Evolutionary conservation across 2,113 vertebrate species (phyloP).

Genomic region (Suricata suricatta): DNA sequence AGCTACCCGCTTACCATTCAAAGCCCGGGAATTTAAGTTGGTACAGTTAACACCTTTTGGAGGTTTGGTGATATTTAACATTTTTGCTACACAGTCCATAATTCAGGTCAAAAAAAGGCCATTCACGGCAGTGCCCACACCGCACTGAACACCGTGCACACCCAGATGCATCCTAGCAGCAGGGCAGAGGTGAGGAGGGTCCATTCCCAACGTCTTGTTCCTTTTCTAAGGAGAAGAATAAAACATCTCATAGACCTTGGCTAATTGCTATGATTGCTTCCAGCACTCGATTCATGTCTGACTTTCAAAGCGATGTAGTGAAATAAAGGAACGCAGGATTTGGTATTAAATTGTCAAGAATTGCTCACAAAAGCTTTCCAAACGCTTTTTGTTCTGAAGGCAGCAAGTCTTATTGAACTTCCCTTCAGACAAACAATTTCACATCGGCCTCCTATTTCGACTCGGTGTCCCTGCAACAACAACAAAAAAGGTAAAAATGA

Average conservation of each 20-base stretch:
- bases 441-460: background rate
- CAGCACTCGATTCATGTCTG: background rate
- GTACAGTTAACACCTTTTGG: no score
- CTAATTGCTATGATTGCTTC: background rate
- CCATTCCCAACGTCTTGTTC: background rate
- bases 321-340: no score
- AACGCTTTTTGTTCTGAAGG: accelerated
- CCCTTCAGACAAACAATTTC: background rate
- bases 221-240: background rate
- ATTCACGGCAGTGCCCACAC: background rate
- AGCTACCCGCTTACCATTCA: no score
- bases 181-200: accelerated
- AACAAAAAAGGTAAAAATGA: background rate
- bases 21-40: background rate
- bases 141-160: accelerated
- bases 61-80: background rate
- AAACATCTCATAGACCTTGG: background rate
- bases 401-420: background rate
- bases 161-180: background rate
- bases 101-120: background rate
- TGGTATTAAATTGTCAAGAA: background rate
- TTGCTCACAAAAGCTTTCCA: background rate
- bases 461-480: background rate
- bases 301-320: background rate
- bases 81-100: background rate